phyloP scores from a whole-genome alignment of 1,140 invertebrate genomes.

The Mycetomoellerius zeteki region DNA sequence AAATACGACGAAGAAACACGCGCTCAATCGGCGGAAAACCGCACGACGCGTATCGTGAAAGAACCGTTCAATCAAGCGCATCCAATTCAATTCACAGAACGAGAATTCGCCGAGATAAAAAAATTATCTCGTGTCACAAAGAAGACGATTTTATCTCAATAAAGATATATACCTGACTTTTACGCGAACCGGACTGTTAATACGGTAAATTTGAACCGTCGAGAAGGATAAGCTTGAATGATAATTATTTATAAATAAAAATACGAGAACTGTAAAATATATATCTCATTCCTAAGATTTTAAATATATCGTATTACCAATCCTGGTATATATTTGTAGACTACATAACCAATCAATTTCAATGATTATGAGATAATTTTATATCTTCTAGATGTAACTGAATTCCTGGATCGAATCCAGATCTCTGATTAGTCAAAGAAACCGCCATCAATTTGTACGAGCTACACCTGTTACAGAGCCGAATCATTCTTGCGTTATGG shows the following conservation, averaged over 20 bases:
- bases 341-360: not conserved
- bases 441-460: conserved; percentile 13
- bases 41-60: conserved; percentile 37
- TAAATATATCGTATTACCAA: not conserved
- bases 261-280: not conserved
- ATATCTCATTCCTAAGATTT: not conserved
- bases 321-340: not conserved
- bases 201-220: not conserved
- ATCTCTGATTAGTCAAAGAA: conserved; percentile 31
- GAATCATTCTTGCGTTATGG: conserved; percentile 30
- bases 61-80: conserved; percentile 49
- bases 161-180: not conserved
- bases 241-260: conserved; percentile 23
- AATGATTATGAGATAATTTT: not conserved
- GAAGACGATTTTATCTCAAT: conserved; percentile 38
- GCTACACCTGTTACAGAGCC: not conserved
- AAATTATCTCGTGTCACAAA: not conserved
- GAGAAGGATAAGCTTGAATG: not conserved
- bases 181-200: conserved; percentile 8
- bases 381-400: not conserved
- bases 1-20: conserved; percentile 45
- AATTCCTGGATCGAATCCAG: conserved; percentile 7
- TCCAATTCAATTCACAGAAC: conserved; percentile 40
- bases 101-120: conserved; percentile 30
- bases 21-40: conserved; percentile 51